phyloP scores from a whole-genome alignment of 1,140 invertebrate genomes.

The Megalopta genalis region DNA sequence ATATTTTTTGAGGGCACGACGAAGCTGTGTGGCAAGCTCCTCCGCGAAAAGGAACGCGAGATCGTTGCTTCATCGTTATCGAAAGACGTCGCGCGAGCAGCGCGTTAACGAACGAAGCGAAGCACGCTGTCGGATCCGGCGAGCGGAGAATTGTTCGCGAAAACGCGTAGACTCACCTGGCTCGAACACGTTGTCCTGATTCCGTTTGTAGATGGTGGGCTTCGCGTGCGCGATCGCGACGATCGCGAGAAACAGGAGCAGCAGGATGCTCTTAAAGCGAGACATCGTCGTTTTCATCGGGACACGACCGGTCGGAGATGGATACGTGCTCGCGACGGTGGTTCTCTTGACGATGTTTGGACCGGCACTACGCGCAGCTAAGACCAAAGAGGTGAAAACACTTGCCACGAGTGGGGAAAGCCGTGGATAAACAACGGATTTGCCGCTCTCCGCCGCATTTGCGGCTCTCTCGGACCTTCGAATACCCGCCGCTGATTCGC shows the following conservation, averaged over 20 bases:
- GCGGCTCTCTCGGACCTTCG: background rate
- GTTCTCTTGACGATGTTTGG: conserved; percentile 42
- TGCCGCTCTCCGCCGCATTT: conserved; percentile 29
- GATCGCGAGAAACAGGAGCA: conserved; percentile 57
- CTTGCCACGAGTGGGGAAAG: conserved; percentile 69
- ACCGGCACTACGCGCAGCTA: conserved; percentile 42
- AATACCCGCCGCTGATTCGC: background rate
- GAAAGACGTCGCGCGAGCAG: too few relatives aligned
- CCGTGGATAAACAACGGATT: conserved; percentile 58
- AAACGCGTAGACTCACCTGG: conserved; percentile 64
- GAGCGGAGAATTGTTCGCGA: too few relatives aligned
- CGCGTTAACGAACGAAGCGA: too few relatives aligned
- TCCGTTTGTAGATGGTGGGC: conserved; percentile 74
- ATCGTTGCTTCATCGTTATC: too few relatives aligned
- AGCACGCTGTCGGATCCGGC: too few relatives aligned
- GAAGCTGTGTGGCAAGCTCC: too few relatives aligned
- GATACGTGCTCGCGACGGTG: conserved; percentile 3
- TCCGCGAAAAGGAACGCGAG: too few relatives aligned
- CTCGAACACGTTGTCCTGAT: conserved; percentile 74
- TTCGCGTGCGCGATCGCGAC: conserved; percentile 58
- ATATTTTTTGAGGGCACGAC: too few relatives aligned
- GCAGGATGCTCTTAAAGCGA: conserved; percentile 4
- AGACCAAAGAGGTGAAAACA: conserved; percentile 62
- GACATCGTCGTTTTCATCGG: background rate
- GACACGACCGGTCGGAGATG: background rate